Conservation (phyloP, 2,113 vertebrate genomes). For the Apodemus sylvaticus region DNA sequence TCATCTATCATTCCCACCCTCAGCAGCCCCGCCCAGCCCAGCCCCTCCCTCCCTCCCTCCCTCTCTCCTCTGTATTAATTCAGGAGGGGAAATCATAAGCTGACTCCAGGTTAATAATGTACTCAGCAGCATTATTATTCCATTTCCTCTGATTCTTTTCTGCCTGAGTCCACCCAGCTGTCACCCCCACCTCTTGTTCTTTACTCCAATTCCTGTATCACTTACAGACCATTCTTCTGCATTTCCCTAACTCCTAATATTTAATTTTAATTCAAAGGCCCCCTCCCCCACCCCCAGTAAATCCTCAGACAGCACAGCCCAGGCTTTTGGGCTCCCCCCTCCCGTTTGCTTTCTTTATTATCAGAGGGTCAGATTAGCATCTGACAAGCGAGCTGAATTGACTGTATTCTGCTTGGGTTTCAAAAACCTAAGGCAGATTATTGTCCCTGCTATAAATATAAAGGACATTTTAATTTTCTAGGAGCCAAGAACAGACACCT, state of each 20-base stretch:
- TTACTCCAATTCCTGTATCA: background rate
- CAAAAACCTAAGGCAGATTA: conserved; percentile 81
- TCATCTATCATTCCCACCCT: background rate
- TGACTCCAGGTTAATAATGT: conserved; percentile 74
- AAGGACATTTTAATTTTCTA: conserved; percentile 82
- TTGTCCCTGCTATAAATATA: conserved; percentile 78
- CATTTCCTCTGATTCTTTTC: conserved; percentile 73
- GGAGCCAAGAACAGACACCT: conserved; percentile 42
- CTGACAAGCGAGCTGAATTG: conserved; percentile 78
- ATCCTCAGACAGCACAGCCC: conserved; percentile 57
- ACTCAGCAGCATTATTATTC: conserved; percentile 76
- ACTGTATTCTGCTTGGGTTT: conserved; percentile 69
- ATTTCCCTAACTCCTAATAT: conserved; percentile 79
- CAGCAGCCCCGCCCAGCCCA: background rate
- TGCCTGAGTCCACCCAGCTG: conserved; percentile 75
- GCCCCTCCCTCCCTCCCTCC: background rate
- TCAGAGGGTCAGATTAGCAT: conserved; percentile 84
- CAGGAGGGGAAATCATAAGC: conserved; percentile 75
- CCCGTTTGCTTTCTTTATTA: conserved; percentile 76
- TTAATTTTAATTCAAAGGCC: conserved; percentile 81
- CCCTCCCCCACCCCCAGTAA: conserved; percentile 29
- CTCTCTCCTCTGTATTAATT: conserved; percentile 66
- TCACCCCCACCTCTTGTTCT: conserved; percentile 61
- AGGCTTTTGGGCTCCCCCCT: conserved; percentile 28
- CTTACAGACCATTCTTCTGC: conserved; percentile 71